Evolutionary conservation across 1,140 invertebrate species (phyloP).

Genomic region (Leptopilina boulardi): DNA sequence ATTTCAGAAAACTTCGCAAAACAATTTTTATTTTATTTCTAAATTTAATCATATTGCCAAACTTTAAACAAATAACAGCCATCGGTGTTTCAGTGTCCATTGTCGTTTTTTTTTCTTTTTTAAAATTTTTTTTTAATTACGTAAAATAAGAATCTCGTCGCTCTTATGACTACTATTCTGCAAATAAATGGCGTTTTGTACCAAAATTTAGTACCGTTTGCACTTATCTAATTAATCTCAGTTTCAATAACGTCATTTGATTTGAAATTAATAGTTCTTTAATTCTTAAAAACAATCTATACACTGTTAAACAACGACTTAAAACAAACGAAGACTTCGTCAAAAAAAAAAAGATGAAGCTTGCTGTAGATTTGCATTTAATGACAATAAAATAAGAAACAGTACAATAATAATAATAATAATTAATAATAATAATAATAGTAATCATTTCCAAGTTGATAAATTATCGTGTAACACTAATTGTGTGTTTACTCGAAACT

Average conservation of each 20-base stretch:
- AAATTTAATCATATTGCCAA: slow-evolving; percentile 42
- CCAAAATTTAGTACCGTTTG: slow-evolving; percentile 52
- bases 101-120: slow-evolving; percentile 2
- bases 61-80: slow-evolving; percentile 45
- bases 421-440: slow-evolving; percentile 58
- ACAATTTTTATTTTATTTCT: slow-evolving; percentile 40
- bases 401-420: slow-evolving; percentile 67
- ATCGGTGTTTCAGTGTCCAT: slow-evolving; percentile 47
- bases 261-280: slow-evolving; percentile 42
- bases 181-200: slow-evolving; percentile 35
- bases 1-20: slow-evolving; percentile 31
- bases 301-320: slow-evolving; percentile 35
- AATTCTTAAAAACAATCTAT: slow-evolving; percentile 43
- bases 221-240: slow-evolving; percentile 28
- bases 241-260: slow-evolving; percentile 41
- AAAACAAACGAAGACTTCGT: slow-evolving; percentile 20
- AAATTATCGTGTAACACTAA: slow-evolving; percentile 70
- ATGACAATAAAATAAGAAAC: slow-evolving; percentile 74
- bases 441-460: slow-evolving; percentile 70
- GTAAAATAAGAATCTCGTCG: slow-evolving; percentile 40
- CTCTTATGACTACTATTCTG: slow-evolving; percentile 41
- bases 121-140: background rate
- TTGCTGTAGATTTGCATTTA: slow-evolving; percentile 62
- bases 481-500: slow-evolving; percentile 45
- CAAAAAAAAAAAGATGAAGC: slow-evolving; percentile 3